Base-by-base conservation (phyloP, 1,140 invertebrate species). In the Anastrepha obliqua region DNA sequence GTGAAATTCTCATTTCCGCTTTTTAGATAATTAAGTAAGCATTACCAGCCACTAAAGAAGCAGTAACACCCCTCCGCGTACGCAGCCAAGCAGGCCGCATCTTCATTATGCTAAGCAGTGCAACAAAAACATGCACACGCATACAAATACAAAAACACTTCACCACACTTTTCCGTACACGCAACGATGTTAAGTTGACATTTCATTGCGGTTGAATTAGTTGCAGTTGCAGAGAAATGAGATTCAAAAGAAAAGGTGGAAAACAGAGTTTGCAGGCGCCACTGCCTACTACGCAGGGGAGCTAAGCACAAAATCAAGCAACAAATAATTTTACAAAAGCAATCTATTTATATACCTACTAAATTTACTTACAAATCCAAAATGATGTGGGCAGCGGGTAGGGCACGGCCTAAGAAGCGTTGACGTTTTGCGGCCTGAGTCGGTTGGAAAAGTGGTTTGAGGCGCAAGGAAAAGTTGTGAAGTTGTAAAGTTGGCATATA, bases 21-120 rank as follows among this genome's bases (percentile, higher is more conserved):
- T 81, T 81, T 81, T 81, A 81, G 74, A 81, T 81, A 81, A 81
- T 81, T 81, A 81, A 81, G 74, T 58, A 81, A 20, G 74, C 74
- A 81, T 81, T 81, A 81, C 44, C 17, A 42, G 15, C 47, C 44
- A 81, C 74, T 51, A 51, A 81, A 55, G 47, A 20, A 81, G 44
- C 15, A 55, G 8, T n/a, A 7, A 11, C 44, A 17, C 6, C 70
- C 17, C 70, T 29, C 51, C 6, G 44, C 47, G 17, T n/a, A 17
- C 2, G 17, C n/a, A 81, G 47, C 67, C 67, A 74, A 74, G 13
- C 67, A 42, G 15, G 13, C n/a, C 74, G 44, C 44, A 51, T 11
- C 47, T 81, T 81, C 15, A 55, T 81, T 81, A 81, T 81, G 47
- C 20, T 51, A 81, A 81, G 47, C 9, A 20, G 74, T 9, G 17